phyloP scores from a whole-genome alignment of 2,113 vertebrate genomes.

The Urocolius indicus region DNA sequence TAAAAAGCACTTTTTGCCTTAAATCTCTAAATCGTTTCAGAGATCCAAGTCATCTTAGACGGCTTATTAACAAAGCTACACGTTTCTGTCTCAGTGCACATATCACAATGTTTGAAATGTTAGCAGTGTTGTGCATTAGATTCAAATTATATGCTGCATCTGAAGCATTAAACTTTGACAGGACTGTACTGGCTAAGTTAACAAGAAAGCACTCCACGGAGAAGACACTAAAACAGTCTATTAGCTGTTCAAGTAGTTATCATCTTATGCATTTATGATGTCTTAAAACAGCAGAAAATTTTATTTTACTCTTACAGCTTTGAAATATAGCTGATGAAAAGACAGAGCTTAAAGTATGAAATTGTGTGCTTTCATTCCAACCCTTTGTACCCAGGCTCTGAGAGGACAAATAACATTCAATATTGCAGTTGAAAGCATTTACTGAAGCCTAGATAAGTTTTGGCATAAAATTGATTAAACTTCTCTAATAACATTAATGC shows the following conservation, averaged over 20 bases:
- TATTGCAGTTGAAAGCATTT: neutral
- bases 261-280: neutral
- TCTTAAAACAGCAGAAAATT: conserved; percentile 28
- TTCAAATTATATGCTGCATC: neutral
- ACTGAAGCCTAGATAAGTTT: neutral
- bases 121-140: neutral
- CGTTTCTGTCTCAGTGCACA: neutral
- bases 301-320: neutral
- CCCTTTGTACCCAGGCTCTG: neutral
- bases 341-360: neutral
- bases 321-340: conserved; percentile 24
- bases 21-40: neutral
- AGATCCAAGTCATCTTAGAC: neutral
- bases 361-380: neutral
- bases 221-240: neutral
- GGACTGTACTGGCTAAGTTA: neutral
- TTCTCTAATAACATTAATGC: neutral
- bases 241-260: conserved; percentile 14
- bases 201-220: neutral
- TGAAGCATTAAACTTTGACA: conserved; percentile 11
- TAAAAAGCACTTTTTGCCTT: neutral
- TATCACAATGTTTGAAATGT: neutral
- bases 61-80: neutral
- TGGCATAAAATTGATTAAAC: conserved; percentile 6
- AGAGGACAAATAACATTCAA: neutral